Evolutionary conservation across 1,140 invertebrate genomes (phyloP).

Genomic region (Drepana arcuata): DNA sequence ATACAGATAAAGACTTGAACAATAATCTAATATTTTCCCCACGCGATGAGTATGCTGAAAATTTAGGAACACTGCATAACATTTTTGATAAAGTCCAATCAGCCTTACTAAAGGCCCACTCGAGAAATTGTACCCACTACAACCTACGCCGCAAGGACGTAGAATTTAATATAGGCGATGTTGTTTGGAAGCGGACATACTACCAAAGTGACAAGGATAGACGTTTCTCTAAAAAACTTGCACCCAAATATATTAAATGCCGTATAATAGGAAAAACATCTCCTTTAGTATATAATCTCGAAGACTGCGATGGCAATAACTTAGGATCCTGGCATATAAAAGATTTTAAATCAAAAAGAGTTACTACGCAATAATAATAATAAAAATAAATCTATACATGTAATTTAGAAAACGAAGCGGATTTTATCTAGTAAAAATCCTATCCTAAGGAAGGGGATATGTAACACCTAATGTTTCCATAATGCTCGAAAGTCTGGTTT

Average conservation of each 20-base stretch:
- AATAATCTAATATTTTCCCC: conserved; percentile 7
- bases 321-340: conserved; percentile 15
- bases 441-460: too few relatives aligned
- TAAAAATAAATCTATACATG: too few relatives aligned
- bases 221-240: conserved; percentile 13
- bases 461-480: too few relatives aligned
- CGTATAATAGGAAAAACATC: conserved; percentile 5
- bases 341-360: too few relatives aligned
- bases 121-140: conserved; percentile 6
- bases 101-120: conserved; percentile 5
- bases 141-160: conserved; percentile 6
- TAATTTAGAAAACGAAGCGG: too few relatives aligned
- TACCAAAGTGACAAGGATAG: conserved; percentile 11
- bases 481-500: too few relatives aligned
- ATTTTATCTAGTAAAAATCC: too few relatives aligned
- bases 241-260: conserved; percentile 18
- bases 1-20: conserved; percentile 2
- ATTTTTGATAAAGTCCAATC: conserved; percentile 14
- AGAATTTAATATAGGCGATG: conserved; percentile 16
- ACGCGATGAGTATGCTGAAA: conserved; percentile 12
- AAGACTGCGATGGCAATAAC: conserved; percentile 6
- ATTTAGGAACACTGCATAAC: conserved; percentile 5
- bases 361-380: too few relatives aligned
- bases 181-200: conserved; percentile 13
- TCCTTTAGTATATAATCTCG: conserved; percentile 9